Conservation (phyloP, 1,140 invertebrate species). For the Trypoxylus dichotomus region DNA sequence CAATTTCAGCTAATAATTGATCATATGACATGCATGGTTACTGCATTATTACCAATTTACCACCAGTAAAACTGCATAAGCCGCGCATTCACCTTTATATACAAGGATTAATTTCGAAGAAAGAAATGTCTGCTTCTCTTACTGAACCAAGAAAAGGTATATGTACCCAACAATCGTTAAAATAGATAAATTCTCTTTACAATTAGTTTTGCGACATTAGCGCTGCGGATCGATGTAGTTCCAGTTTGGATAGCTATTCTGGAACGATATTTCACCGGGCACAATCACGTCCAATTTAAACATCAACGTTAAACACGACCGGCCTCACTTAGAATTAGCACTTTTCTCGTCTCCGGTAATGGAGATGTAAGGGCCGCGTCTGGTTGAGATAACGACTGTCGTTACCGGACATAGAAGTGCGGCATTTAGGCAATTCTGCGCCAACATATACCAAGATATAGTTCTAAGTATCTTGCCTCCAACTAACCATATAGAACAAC, state of each 20-base stretch:
- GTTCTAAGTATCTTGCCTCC: not conserved
- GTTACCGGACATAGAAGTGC: not conserved
- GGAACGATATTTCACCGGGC: not conserved
- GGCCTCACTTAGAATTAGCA: not conserved
- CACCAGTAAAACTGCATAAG: too few relatives aligned
- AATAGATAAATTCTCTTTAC: not conserved
- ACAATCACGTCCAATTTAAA: not conserved
- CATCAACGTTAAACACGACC: not conserved
- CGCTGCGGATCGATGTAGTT: not conserved
- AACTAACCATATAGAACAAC: not conserved
- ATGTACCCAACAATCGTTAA: too few relatives aligned
- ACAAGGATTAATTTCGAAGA: too few relatives aligned
- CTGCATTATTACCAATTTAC: too few relatives aligned
- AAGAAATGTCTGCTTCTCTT: too few relatives aligned
- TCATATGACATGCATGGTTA: too few relatives aligned
- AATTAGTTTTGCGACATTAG: not conserved
- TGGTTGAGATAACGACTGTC: not conserved
- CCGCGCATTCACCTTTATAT: too few relatives aligned
- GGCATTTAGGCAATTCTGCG: not conserved
- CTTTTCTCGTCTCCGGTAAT: constrained; percentile 5
- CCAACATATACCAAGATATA: not conserved
- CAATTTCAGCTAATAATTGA: too few relatives aligned
- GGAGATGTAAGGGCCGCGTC: not conserved
- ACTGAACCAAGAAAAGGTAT: too few relatives aligned
- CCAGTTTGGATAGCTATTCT: not conserved